Evolutionary conservation across 2,113 vertebrate genomes (phyloP), one percentile per base, ranked within the genome.

Genomic region (Channa maculata): DNA sequence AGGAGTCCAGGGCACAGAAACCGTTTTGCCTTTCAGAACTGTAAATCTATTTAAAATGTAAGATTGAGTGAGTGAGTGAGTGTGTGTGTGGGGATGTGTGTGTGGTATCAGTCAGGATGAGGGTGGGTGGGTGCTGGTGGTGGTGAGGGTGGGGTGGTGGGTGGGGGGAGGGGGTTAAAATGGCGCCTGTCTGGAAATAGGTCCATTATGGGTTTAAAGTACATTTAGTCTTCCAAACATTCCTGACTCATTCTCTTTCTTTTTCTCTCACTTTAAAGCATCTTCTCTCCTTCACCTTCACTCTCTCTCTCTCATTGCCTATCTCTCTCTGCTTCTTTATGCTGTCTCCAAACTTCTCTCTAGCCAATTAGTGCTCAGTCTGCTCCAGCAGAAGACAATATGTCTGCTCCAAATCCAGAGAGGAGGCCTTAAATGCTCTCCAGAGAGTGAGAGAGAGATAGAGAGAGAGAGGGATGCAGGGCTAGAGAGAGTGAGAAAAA

Each of bases 141-240:
- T 24, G 24, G 24, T 24, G 24, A 24, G 57, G 13, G 38, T 41
- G 14, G 5, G 8, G 24, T 24, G 24, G 24, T 24, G 24, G 8
- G 11, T 1, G 5, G 6, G 37, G 57, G 49, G n/a, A 71, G 52
- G 72, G 58, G 36, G 71, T 86, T 85, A 78, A 90, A 87, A 88
- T 87, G 91, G 88, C 86, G 88, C 85, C 89, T 86, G 91, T 90
- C 89, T 92, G 89, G 80, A 87, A 89, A 89, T 87, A 87, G 84
- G 76, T 90, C 89, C 88, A 91, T 92, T 89, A 91, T 87, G 89
- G 91, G 60, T 89, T 90, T 87, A 88, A 92, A 91, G 89, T 85
- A 92, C 88, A 86, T 90, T 90, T 71, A 88, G 82, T 85, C 86
- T 70, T 74, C 65, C 59, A 84, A 92, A 87, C 84, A 86, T 80